Evolutionary conservation across 2,113 vertebrate species (phyloP).

Genomic region (Hystrix brachyura): DNA sequence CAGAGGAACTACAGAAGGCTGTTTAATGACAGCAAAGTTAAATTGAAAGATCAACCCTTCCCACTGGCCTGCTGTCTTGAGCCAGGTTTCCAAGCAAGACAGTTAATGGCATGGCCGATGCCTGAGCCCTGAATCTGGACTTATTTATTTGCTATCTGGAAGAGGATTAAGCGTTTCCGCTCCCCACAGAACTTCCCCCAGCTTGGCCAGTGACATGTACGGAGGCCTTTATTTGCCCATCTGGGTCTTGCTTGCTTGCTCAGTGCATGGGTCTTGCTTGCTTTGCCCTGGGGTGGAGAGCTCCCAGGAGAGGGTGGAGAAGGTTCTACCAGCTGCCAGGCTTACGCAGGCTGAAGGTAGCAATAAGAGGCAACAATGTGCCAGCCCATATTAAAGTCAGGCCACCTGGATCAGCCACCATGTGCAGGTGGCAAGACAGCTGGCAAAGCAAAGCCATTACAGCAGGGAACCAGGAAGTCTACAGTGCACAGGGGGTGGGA

Average conservation of each 20-base stretch:
- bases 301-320: not conserved
- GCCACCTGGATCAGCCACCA: not conserved
- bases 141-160: conserved; percentile 38
- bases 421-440: not conserved
- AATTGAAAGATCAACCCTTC: conserved; percentile 63
- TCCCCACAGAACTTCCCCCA: not conserved
- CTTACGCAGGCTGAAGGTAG: not conserved
- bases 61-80: conserved; percentile 12
- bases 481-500: not conserved
- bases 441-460: not conserved
- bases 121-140: conserved; percentile 27
- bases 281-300: not conserved
- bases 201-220: conserved; percentile 38
- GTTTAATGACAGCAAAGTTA: conserved; percentile 69
- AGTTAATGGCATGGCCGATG: not conserved
- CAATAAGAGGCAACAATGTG: not conserved
- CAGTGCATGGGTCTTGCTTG: not conserved
- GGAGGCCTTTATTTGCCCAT: conserved; percentile 3
- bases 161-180: not conserved
- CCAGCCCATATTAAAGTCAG: not conserved
- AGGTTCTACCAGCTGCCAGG: not conserved
- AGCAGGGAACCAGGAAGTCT: not conserved
- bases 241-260: not conserved
- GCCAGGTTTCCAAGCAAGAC: conserved; percentile 48
- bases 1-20: conserved; percentile 55